Percentiles rank a stretch among this genome's conserved stretches.
Conservation (phyloP, 53 echinoderm and acorn worm species). For the Patiria pectinifera region DNA sequence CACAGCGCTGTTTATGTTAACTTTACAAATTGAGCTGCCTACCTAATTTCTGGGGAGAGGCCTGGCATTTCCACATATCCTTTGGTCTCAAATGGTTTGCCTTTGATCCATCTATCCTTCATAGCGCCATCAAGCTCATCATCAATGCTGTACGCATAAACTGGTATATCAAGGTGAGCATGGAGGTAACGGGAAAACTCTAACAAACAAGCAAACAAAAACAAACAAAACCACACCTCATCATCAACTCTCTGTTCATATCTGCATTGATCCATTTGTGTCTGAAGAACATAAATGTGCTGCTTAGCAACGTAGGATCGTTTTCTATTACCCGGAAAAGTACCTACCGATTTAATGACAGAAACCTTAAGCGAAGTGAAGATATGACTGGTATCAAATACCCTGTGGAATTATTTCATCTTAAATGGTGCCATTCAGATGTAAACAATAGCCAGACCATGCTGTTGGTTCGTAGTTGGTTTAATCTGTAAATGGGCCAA, state of each 20-base stretch:
- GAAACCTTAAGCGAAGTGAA: too few relatives aligned
- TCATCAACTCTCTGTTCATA: not conserved
- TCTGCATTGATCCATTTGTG: too few relatives aligned
- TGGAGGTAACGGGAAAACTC: constrained; percentile 95
- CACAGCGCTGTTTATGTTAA: not conserved
- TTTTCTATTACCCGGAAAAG: too few relatives aligned
- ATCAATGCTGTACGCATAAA: constrained; percentile 81
- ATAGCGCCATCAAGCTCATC: constrained; percentile 75
- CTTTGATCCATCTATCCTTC: constrained; percentile 91
- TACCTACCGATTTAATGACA: too few relatives aligned
- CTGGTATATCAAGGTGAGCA: constrained; percentile 79
- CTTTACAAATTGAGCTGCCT: not conserved
- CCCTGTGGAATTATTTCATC: too few relatives aligned
- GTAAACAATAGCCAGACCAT: too few relatives aligned
- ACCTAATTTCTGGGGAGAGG: constrained; percentile 91
- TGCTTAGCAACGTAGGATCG: too few relatives aligned
- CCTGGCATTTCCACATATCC: constrained; percentile 91
- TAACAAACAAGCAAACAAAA: constrained; percentile 43
- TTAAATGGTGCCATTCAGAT: too few relatives aligned
- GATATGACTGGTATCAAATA: too few relatives aligned
- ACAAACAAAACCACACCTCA: not conserved
- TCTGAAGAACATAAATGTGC: too few relatives aligned
- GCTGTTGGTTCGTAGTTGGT: too few relatives aligned
- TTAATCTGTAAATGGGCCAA: too few relatives aligned
- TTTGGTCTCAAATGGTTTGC: constrained; percentile 78